Percentiles rank a stretch among this genome's conserved stretches.
Conservation (phyloP, 2,888 invertebrate genomes). For the Eremobia ochroleuca region DNA sequence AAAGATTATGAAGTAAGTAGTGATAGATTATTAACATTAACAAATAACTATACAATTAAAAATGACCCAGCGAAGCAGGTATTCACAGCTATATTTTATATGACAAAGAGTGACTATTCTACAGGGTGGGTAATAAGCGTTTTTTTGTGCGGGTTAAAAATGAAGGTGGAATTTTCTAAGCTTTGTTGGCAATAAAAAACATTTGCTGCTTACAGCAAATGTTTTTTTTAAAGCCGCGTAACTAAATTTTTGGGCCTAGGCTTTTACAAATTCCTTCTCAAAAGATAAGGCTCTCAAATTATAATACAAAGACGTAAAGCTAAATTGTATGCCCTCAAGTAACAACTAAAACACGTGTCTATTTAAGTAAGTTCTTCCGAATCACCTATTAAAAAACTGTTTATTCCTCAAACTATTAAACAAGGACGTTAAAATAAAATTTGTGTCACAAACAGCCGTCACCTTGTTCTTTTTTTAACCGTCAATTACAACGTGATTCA, state of each 20-base stretch:
- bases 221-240: background rate
- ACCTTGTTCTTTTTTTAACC: constrained; percentile 40
- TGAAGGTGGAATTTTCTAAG: background rate
- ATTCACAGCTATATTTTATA: too few relatives aligned
- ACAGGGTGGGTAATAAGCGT: background rate
- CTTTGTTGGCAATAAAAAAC: background rate
- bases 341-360: background rate
- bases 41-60: too few relatives aligned
- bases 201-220: background rate
- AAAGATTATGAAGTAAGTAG: too few relatives aligned
- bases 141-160: background rate
- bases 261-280: background rate
- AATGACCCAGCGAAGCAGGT: too few relatives aligned
- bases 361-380: background rate
- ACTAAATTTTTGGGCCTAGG: background rate
- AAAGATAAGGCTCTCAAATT: background rate
- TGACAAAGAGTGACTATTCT: background rate
- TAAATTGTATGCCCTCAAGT: background rate
- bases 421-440: constrained; percentile 13
- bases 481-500: constrained; percentile 48
- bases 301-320: background rate
- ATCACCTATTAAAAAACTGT: background rate
- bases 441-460: constrained; percentile 23
- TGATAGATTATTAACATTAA: too few relatives aligned
- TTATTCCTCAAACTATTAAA: constrained; percentile 11